A percentile compares a stretch with the other conserved stretches of the same genome.
phyloP scores from a whole-genome alignment of 2,113 vertebrate species.

The Hydrochoerus hydrochaeris region DNA sequence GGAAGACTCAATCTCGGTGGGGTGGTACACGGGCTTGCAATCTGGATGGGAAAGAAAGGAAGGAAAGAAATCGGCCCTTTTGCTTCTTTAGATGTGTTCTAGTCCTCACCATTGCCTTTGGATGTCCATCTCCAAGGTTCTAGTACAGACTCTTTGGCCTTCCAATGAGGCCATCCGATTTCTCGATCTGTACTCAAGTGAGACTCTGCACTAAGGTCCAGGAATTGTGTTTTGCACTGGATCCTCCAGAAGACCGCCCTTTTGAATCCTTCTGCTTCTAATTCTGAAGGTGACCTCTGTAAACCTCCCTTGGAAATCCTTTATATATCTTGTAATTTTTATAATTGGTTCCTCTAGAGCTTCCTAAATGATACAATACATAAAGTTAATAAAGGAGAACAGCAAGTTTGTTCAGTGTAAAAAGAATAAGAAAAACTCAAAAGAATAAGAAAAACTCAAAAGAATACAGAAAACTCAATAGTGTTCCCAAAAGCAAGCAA shows the following conservation, averaged over 20 bases:
- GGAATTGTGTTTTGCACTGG: neutral
- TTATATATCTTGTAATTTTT: neutral
- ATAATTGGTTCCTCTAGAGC: neutral
- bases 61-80: neutral
- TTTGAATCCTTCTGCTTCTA: neutral
- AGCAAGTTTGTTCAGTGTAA: neutral
- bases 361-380: neutral
- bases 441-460: neutral
- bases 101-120: neutral
- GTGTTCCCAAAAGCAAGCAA: neutral
- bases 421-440: neutral
- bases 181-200: neutral
- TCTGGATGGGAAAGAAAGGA: neutral
- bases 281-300: neutral
- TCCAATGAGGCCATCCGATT: neutral
- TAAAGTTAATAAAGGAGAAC: neutral
- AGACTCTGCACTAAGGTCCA: neutral
- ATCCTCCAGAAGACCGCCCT: neutral
- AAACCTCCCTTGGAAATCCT: neutral
- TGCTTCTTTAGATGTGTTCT: neutral
- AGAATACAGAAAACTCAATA: neutral
- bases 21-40: neutral
- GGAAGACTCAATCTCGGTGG: neutral
- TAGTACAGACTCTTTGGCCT: neutral
- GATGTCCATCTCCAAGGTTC: neutral